Conservation (phyloP, 1,140 invertebrate species). For the Contarinia nasturtii region DNA sequence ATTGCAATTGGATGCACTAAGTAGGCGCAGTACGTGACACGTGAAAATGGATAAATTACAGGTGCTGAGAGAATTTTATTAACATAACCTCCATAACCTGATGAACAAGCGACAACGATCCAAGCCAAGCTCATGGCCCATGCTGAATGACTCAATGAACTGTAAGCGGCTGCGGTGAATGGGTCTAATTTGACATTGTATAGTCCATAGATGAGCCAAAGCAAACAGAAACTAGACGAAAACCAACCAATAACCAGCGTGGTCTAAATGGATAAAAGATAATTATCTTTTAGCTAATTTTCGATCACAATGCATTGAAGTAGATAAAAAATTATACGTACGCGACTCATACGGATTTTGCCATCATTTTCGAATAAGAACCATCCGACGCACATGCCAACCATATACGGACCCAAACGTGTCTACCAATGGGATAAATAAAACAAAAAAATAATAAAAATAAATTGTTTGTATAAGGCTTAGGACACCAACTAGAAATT, state of each 20-base stretch:
- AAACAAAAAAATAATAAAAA: too few species aligned
- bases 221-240: slow-evolving; percentile 36
- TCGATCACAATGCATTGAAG: background rate
- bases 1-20: slow-evolving; percentile 64
- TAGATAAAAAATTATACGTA: slow-evolving; percentile 15
- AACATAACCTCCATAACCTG: slow-evolving; percentile 64
- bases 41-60: slow-evolving; percentile 60
- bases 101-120: slow-evolving; percentile 76
- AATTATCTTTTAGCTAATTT: background rate
- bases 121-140: slow-evolving; percentile 69
- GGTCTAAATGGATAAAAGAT: slow-evolving; percentile 25
- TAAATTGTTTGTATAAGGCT: too few species aligned
- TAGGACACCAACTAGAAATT: too few species aligned
- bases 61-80: slow-evolving; percentile 52
- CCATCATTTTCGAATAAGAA: slow-evolving; percentile 44
- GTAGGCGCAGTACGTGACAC: slow-evolving; percentile 69
- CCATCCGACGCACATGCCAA: slow-evolving; percentile 69
- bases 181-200: slow-evolving; percentile 48
- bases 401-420: slow-evolving; percentile 56
- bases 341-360: slow-evolving; percentile 52
- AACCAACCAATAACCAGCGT: slow-evolving; percentile 48
- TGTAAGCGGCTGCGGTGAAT: slow-evolving; percentile 56
- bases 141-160: slow-evolving; percentile 60
- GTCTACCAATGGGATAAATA: too few species aligned
- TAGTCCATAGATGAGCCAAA: slow-evolving; percentile 55